Evolutionary conservation across 2,797 vertebrate genomes (phyloP).

Genomic region (Ctenosaura bakeri): DNA sequence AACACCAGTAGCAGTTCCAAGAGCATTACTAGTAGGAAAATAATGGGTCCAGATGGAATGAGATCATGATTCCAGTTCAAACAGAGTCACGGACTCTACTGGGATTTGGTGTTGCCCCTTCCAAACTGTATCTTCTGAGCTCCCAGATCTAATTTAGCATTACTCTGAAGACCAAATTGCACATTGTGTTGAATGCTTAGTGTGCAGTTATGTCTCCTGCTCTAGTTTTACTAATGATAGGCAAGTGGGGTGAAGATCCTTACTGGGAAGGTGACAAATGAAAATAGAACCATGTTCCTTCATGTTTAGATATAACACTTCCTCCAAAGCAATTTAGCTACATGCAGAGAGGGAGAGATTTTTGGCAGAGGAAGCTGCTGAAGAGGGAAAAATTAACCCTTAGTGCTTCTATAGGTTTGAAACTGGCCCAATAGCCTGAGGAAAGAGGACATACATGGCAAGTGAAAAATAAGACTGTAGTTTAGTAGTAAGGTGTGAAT

Average conservation of each 20-base stretch:
- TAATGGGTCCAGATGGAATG: constrained; percentile 15
- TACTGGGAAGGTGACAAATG: not conserved
- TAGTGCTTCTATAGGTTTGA: not conserved
- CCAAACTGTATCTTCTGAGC: not conserved
- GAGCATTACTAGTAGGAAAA: constrained; percentile 6
- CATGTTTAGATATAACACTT: not conserved
- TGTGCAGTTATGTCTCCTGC: not conserved
- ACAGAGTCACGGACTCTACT: not conserved
- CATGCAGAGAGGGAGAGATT: not conserved
- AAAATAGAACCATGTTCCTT: not conserved
- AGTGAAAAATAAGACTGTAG: not conserved
- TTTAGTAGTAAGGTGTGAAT: not conserved
- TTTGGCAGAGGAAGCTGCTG: not conserved
- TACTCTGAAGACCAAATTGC: not conserved
- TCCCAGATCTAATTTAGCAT: not conserved
- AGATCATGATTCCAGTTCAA: constrained; percentile 25
- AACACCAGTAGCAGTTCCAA: constrained; percentile 3
- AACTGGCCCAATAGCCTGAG: not conserved
- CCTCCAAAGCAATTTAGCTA: not conserved
- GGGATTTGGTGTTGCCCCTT: not conserved
- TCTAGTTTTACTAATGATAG: not conserved
- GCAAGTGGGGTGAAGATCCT: not conserved
- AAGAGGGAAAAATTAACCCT: not conserved
- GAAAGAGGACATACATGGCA: not conserved
- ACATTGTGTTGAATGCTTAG: not conserved